Evolutionary conservation across 2,888 invertebrate species (phyloP).

Genomic region (Nephrotoma guestfalica): DNA sequence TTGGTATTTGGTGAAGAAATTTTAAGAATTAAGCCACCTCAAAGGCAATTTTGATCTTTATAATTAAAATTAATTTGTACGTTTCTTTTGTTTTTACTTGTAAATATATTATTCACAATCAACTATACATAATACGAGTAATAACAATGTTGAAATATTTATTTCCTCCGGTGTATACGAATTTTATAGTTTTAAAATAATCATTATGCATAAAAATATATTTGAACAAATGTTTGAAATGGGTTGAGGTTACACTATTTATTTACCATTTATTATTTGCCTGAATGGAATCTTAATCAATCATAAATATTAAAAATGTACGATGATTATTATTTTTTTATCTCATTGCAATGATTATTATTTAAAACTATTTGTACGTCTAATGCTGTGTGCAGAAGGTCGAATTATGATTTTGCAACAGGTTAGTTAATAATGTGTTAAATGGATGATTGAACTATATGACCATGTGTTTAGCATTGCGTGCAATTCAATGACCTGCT

Average conservation of each 20-base stretch:
- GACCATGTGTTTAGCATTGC: background rate
- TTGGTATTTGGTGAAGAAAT: background rate
- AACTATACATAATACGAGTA: background rate
- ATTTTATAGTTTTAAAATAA: background rate
- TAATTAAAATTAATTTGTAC: background rate
- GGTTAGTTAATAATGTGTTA: background rate
- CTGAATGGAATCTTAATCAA: background rate
- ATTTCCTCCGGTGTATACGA: background rate
- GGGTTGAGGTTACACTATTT: background rate
- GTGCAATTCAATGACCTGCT: too few relatives aligned
- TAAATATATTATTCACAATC: background rate
- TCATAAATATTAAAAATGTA: background rate
- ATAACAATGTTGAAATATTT: background rate
- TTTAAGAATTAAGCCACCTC: background rate
- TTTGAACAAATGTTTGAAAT: background rate
- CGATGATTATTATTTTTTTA: background rate
- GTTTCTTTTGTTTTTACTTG: background rate
- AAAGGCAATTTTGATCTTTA: background rate
- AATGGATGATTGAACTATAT: background rate
- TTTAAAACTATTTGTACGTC: background rate
- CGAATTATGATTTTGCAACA: background rate
- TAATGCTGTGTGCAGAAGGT: background rate
- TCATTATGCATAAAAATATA: background rate
- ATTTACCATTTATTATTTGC: background rate
- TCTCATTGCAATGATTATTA: background rate